Conservation (phyloP, 2,888 invertebrate species). For the Xanthia togata region DNA sequence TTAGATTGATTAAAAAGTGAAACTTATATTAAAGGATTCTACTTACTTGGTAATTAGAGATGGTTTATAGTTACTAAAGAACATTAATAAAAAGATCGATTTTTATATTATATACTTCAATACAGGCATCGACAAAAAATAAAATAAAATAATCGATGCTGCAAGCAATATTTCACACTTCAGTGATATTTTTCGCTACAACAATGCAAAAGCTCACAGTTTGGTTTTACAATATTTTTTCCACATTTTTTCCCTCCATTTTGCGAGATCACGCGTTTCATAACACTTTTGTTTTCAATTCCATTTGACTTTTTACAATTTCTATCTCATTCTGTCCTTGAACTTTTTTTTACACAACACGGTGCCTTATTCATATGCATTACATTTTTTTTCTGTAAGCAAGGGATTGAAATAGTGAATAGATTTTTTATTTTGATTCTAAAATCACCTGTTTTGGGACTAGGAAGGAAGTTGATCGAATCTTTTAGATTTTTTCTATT, state of each 20-base stretch:
- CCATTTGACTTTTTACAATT: conserved; percentile 64
- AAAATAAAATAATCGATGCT: conserved; percentile 4
- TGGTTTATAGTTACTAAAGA: neutral
- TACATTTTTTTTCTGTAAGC: conserved; percentile 72
- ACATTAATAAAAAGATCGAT: neutral
- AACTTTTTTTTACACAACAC: conserved; percentile 66
- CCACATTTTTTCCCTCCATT: conserved; percentile 12
- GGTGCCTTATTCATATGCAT: conserved; percentile 69
- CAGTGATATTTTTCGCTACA: conserved; percentile 26
- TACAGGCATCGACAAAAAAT: neutral
- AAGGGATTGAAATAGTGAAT: conserved; percentile 84
- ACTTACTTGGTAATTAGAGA: neutral
- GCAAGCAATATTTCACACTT: conserved; percentile 34
- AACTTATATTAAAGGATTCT: conserved; percentile 8
- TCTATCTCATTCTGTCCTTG: conserved; percentile 77
- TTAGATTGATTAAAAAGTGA: neutral
- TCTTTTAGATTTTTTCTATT: conserved; percentile 68
- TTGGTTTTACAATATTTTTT: conserved; percentile 30
- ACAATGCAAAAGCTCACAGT: conserved; percentile 34
- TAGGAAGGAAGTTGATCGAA: conserved; percentile 84
- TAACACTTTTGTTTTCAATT: conserved; percentile 60
- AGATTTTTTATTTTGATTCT: conserved; percentile 74
- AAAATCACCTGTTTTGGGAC: conserved; percentile 84
- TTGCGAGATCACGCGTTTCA: conserved; percentile 35
- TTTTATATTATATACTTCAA: neutral